These are phyloP conservation scores for Leptopilina drosophilae DNA, from an alignment of 2,888 invertebrate species.

Conservation along the genomic window DNA sequence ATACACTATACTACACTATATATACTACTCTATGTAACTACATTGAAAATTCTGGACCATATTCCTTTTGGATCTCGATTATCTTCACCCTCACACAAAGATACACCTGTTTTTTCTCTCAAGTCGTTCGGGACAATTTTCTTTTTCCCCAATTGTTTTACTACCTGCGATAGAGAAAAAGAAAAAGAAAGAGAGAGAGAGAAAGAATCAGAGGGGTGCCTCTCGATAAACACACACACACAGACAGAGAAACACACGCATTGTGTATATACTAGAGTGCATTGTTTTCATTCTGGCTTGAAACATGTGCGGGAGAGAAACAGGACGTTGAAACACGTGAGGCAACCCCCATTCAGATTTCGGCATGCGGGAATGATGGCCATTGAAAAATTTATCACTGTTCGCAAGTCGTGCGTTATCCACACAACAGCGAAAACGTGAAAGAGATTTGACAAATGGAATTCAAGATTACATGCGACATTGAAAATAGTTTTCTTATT, in stretches of 20 bases:
- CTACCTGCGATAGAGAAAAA: too few relatives aligned
- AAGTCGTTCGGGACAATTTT: too few relatives aligned
- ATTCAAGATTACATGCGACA: neutral
- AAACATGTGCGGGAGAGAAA: slow-evolving; percentile 8
- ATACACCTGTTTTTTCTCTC: too few relatives aligned
- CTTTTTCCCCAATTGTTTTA: slow-evolving; percentile 19
- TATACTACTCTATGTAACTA: slow-evolving; percentile 2
- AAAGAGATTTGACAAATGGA: neutral
- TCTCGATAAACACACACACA: too few relatives aligned
- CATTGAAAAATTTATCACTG: slow-evolving; percentile 35
- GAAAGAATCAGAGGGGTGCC: too few relatives aligned
- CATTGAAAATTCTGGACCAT: slow-evolving; percentile 5
- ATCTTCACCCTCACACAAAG: neutral
- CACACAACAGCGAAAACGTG: neutral
- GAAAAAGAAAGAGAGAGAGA: too few relatives aligned
- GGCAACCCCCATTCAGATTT: slow-evolving; percentile 36
- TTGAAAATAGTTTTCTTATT: neutral
- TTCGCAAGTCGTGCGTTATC: neutral
- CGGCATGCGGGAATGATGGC: slow-evolving; percentile 24
- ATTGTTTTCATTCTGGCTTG: slow-evolving; percentile 31
- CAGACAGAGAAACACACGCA: neutral
- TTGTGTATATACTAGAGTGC: neutral
- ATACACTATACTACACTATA: neutral
- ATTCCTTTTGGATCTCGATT: neutral
- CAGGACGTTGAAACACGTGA: slow-evolving; percentile 20